Evolutionary conservation across 2,113 vertebrate genomes (phyloP).

Genomic region (Sebastes schlegelii): DNA sequence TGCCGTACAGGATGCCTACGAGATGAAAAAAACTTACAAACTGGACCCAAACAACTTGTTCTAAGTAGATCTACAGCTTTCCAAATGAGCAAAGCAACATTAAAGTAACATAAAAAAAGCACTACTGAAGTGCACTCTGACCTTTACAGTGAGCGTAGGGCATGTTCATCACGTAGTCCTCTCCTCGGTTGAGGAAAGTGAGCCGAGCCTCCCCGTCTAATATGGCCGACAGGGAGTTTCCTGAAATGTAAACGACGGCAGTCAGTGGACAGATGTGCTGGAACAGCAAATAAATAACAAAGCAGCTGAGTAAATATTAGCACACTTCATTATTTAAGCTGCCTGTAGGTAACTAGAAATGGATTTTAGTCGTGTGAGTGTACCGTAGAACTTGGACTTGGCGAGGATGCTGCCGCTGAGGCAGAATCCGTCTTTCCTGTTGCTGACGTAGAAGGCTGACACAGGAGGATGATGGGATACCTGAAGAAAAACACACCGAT

Average conservation of each 20-base stretch:
- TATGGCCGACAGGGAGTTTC: conserved; percentile 97
- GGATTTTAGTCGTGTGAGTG: neutral
- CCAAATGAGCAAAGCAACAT: neutral
- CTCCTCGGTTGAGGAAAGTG: conserved; percentile 95
- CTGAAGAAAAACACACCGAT: conserved; percentile 75
- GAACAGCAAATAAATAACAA: no score
- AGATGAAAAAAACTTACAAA: neutral
- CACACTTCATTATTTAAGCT: neutral
- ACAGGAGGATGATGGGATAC: conserved; percentile 98
- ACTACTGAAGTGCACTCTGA: conserved; percentile 61
- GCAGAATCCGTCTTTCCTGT: conserved; percentile 99
- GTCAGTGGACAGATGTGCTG: neutral
- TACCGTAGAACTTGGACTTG: conserved; percentile 99
- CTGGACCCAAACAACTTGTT: neutral
- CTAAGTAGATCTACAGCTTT: neutral
- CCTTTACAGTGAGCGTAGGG: conserved; percentile 99
- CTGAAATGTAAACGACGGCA: conserved; percentile 75
- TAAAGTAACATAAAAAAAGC: neutral
- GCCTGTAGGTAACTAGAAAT: neutral
- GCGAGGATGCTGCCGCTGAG: conserved; percentile 98
- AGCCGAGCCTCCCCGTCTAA: conserved; percentile 95
- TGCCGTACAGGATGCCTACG: conserved; percentile 96
- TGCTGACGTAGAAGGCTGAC: conserved; percentile 98
- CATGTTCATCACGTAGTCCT: conserved; percentile 99
- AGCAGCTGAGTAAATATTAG: neutral